Conservation (phyloP, 1,140 invertebrate genomes). For the Drosophila prosaltans region DNA sequence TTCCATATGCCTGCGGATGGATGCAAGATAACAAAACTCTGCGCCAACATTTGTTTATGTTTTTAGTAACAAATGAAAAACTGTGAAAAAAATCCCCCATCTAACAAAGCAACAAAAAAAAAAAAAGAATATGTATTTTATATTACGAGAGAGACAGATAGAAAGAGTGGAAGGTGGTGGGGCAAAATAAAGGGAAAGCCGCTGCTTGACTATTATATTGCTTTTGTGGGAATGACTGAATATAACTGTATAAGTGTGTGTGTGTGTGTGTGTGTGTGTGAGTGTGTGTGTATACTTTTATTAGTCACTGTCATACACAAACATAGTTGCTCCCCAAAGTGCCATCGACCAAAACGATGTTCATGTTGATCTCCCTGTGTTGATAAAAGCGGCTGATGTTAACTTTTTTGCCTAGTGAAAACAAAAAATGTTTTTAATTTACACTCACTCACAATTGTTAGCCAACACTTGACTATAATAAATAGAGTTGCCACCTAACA, state of each 20-base stretch:
- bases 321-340: slow-evolving; percentile 77
- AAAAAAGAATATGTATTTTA: slow-evolving; percentile 68
- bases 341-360: slow-evolving; percentile 71
- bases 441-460: slow-evolving; percentile 24
- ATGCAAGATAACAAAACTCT: slow-evolving; percentile 53
- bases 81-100: slow-evolving; percentile 60
- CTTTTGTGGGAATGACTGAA: slow-evolving; percentile 50
- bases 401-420: slow-evolving; percentile 35
- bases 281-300: slow-evolving; percentile 56
- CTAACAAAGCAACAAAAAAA: neutral
- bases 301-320: slow-evolving; percentile 71
- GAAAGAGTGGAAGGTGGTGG: neutral
- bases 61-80: slow-evolving; percentile 77
- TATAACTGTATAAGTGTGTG: slow-evolving; percentile 8
- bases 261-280: slow-evolving; percentile 17
- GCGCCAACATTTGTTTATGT: slow-evolving; percentile 59
- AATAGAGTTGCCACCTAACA: neutral
- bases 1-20: slow-evolving; percentile 42
- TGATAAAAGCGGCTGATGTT: slow-evolving; percentile 64
- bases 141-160: slow-evolving; percentile 45
- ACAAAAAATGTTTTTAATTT: slow-evolving; percentile 70
- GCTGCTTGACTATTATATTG: slow-evolving; percentile 78
- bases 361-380: slow-evolving; percentile 54
- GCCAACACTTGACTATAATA: neutral
- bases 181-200: slow-evolving; percentile 28